phyloP scores from a whole-genome alignment of 2,113 vertebrate genomes.

The Callocephalon fimbriatum region DNA sequence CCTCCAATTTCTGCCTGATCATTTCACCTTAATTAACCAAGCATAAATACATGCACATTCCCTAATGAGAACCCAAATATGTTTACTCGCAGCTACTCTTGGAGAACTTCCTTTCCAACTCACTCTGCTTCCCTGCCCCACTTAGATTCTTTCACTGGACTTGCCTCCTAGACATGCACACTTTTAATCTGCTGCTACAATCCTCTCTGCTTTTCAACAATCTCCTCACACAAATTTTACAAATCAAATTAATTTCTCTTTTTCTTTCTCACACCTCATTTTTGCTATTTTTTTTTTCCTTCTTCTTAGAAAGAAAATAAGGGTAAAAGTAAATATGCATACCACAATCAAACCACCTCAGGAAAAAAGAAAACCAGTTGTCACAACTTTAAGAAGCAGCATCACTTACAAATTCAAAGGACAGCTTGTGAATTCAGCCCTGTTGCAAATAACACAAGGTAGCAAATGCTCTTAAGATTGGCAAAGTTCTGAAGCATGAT shows the following conservation, averaged over 20 bases:
- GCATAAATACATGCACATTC: background rate
- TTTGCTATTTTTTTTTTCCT: background rate
- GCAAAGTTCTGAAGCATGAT: background rate
- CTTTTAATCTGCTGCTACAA: background rate
- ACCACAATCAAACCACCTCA: background rate
- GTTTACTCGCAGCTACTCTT: background rate
- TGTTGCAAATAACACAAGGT: background rate
- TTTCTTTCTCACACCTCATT: background rate
- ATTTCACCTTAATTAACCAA: constrained; percentile 8
- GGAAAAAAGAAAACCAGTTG: background rate
- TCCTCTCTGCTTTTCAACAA: background rate
- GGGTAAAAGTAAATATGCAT: background rate
- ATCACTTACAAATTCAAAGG: background rate
- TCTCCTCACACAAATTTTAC: background rate
- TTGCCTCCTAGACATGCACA: background rate
- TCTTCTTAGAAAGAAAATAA: background rate
- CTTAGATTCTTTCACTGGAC: background rate
- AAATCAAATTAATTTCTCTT: background rate
- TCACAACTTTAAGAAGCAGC: background rate
- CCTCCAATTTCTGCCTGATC: background rate
- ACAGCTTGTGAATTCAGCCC: background rate
- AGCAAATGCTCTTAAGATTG: background rate
- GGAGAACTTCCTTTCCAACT: background rate
- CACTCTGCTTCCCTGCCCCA: background rate
- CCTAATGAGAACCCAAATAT: background rate